Evolutionary conservation across 2,888 invertebrate genomes (phyloP).

Genomic region (Tenthredo distinguenda): DNA sequence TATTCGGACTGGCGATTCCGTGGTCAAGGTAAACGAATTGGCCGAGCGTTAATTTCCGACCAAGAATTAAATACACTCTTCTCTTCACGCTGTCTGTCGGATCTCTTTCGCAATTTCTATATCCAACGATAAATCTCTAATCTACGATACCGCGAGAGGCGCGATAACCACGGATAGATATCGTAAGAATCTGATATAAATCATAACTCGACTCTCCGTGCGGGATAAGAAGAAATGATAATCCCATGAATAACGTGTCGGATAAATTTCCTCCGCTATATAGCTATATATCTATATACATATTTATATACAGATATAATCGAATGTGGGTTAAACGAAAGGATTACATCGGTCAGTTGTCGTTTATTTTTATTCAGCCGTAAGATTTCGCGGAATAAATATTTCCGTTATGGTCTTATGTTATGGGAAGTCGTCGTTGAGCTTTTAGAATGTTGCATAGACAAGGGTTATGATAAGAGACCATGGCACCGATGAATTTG

Average conservation of each 20-base stretch:
- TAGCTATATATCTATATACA: too few species aligned
- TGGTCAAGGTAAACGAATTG: not conserved
- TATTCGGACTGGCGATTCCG: not conserved
- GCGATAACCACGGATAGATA: not conserved
- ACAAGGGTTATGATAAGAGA: not conserved
- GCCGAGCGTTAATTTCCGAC: not conserved
- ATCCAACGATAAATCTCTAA: not conserved
- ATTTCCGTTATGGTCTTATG: not conserved
- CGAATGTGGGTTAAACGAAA: constrained; percentile 21
- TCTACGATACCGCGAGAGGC: not conserved
- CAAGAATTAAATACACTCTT: not conserved
- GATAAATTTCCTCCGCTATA: not conserved
- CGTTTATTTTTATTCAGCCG: not conserved
- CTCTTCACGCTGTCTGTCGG: not conserved
- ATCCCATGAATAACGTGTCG: not conserved
- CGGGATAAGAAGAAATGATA: not conserved
- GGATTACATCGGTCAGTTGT: not conserved
- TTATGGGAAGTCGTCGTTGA: constrained; percentile 11
- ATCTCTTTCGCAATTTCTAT: not conserved
- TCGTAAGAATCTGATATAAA: not conserved
- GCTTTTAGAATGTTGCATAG: not conserved
- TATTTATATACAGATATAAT: not conserved
- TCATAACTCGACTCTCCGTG: not conserved
- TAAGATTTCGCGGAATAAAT: constrained; percentile 6
- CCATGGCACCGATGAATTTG: not conserved